phyloP scores from a whole-genome alignment of 2,113 vertebrate species.

The Daphoenositta chrysoptera region DNA sequence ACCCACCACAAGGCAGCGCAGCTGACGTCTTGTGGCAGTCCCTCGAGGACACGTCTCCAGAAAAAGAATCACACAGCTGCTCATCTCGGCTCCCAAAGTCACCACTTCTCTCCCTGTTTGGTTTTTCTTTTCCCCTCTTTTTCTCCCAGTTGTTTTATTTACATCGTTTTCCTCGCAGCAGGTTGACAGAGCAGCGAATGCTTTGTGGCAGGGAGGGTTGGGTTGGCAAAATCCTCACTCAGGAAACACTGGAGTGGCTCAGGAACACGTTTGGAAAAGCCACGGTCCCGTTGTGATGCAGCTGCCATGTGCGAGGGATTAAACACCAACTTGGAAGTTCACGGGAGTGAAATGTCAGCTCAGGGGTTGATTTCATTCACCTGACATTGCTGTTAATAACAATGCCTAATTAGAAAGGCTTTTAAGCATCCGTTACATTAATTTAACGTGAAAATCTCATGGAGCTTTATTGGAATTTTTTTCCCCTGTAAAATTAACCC shows the following conservation, averaged over 20 bases:
- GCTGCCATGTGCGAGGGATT: slow-evolving; percentile 1
- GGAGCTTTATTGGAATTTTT: slow-evolving; percentile 71
- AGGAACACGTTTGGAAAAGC: background rate
- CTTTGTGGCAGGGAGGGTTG: background rate
- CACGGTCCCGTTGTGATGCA: background rate
- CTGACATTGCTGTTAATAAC: slow-evolving; percentile 75
- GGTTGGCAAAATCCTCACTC: background rate
- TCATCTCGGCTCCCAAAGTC: background rate
- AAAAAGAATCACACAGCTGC: background rate
- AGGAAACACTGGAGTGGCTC: background rate
- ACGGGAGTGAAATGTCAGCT: slow-evolving; percentile 59
- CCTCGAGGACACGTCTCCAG: background rate
- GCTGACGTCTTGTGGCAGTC: background rate
- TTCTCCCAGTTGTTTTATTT: background rate
- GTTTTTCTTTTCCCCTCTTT: rapidly evolving
- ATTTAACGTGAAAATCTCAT: slow-evolving; percentile 74
- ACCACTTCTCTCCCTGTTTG: background rate
- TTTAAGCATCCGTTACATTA: slow-evolving; percentile 77
- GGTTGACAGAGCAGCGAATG: background rate
- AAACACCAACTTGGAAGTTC: slow-evolving; percentile 32
- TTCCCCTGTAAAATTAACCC: slow-evolving; percentile 71
- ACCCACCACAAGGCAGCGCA: background rate
- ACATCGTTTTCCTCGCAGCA: background rate
- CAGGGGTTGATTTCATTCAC: slow-evolving; percentile 66
- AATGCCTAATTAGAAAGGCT: slow-evolving; percentile 78